Evolutionary conservation across 2,113 vertebrate species (phyloP).

Genomic region (Seriola rivoliana): DNA sequence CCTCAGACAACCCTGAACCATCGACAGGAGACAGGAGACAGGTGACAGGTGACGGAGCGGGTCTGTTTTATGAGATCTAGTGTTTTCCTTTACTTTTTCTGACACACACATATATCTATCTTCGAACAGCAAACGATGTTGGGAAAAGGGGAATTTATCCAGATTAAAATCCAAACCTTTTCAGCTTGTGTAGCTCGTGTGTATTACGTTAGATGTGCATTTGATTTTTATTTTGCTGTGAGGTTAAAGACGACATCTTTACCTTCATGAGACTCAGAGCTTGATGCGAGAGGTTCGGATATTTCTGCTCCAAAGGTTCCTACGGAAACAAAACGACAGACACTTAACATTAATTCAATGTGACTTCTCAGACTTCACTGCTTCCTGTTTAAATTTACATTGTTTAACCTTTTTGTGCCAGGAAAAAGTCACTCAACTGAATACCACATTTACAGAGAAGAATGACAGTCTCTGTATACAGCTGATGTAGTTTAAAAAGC

Average conservation of each 20-base stretch:
- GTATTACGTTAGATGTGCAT: not conserved
- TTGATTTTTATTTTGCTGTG: not conserved
- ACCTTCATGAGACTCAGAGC: slow-evolving; percentile 95
- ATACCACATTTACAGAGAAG: not conserved
- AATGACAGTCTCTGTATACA: not conserved
- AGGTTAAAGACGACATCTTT: slow-evolving; percentile 40
- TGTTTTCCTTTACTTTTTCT: too few species aligned
- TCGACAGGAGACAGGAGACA: not conserved
- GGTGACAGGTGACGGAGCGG: too few species aligned
- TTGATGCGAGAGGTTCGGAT: slow-evolving; percentile 88
- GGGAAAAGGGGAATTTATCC: too few species aligned
- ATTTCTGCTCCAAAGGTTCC: slow-evolving; percentile 93
- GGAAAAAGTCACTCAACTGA: too few species aligned
- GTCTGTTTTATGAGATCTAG: too few species aligned
- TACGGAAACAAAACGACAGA: slow-evolving; percentile 59
- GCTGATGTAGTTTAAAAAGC: not conserved
- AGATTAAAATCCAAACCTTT: too few species aligned
- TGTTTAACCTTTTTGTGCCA: too few species aligned
- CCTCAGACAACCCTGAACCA: slow-evolving; percentile 88
- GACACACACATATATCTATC: too few species aligned
- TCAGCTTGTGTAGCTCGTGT: not conserved
- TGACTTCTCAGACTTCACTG: not conserved
- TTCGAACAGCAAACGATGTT: too few species aligned
- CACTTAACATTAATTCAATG: not conserved
- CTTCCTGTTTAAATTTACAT: not conserved